Evolutionary conservation across 1,140 invertebrate species (phyloP).

Genomic region (Zaprionus ghesquierei): DNA sequence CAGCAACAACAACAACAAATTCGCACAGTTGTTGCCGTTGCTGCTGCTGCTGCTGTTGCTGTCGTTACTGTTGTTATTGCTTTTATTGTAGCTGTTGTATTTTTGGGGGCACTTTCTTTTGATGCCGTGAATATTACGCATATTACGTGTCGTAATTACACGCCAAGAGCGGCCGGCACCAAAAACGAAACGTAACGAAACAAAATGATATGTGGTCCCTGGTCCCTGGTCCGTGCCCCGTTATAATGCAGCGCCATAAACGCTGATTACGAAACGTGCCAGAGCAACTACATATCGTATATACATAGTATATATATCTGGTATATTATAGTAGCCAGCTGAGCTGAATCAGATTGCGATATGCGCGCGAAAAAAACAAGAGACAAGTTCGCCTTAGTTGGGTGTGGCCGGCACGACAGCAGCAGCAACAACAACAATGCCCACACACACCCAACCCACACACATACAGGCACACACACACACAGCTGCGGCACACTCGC

Average conservation of each 20-base stretch:
- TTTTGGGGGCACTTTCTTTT: slow-evolving; percentile 26
- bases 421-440: slow-evolving; percentile 17
- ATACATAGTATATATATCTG: background rate
- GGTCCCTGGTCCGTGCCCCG: slow-evolving; percentile 22
- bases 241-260: slow-evolving; percentile 68
- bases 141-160: slow-evolving; percentile 77
- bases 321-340: background rate
- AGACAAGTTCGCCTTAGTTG: slow-evolving; percentile 36
- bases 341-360: slow-evolving; percentile 5
- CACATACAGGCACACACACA: slow-evolving; percentile 10
- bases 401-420: slow-evolving; percentile 56
- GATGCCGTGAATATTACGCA: slow-evolving; percentile 79
- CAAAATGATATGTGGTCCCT: background rate
- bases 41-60: slow-evolving; percentile 35
- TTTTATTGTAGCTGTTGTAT: slow-evolving; percentile 35
- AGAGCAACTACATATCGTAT: background rate
- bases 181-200: slow-evolving; percentile 18
- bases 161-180: slow-evolving; percentile 1
- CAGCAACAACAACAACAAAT: background rate
- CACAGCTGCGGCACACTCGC: background rate
- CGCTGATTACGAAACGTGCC: slow-evolving; percentile 74
- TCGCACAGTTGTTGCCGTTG: slow-evolving; percentile 28
- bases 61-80: slow-evolving; percentile 12
- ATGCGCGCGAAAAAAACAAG: background rate
- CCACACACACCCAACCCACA: slow-evolving; percentile 29